Conservation (phyloP, 2,113 vertebrate genomes). For the Pandion haliaetus region DNA sequence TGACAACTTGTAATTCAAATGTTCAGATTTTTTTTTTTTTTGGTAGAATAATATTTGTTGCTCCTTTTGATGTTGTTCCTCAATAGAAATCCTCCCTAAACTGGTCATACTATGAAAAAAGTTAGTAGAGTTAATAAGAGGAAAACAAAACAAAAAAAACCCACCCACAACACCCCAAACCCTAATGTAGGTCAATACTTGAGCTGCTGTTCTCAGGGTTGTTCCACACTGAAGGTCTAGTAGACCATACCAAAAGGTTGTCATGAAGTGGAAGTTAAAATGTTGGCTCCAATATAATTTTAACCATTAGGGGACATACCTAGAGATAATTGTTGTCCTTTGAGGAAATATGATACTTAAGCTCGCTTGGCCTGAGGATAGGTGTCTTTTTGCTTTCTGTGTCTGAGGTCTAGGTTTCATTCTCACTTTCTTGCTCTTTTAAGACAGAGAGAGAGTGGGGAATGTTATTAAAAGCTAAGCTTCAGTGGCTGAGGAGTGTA, state of each 20-base stretch:
- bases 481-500: not conserved
- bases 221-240: not conserved
- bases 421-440: not conserved
- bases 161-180: not conserved
- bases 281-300: not conserved
- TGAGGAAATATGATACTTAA: not conserved
- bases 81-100: slow-evolving; percentile 1
- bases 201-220: not conserved
- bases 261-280: not conserved
- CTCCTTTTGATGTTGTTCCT: not conserved
- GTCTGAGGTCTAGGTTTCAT: not conserved
- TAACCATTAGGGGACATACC: not conserved
- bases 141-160: not conserved
- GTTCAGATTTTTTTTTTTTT: not conserved
- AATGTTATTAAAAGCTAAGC: not conserved
- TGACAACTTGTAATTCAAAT: not conserved
- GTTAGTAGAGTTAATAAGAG: not conserved
- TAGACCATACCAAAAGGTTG: not conserved
- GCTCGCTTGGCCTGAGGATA: not conserved
- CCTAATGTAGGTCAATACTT: not conserved
- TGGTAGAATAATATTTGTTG: not conserved
- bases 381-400: not conserved
- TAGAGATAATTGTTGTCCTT: not conserved
- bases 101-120: not conserved
- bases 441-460: not conserved